Evolutionary conservation across 1,140 invertebrate genomes (phyloP), one percentile per base, ranked within the genome.

Genomic region (Drosophila bocqueti): DNA sequence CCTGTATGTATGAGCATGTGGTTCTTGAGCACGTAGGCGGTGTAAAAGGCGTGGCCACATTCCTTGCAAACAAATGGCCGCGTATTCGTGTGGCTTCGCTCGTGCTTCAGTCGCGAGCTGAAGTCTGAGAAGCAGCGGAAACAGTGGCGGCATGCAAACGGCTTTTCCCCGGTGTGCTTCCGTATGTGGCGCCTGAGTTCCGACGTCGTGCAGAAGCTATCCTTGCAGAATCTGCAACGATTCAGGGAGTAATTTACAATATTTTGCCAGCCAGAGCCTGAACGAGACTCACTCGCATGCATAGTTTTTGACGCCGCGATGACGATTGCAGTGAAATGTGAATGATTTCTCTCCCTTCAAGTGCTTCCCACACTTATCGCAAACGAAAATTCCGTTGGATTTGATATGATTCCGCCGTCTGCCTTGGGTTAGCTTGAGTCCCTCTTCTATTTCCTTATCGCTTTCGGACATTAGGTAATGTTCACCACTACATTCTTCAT

Each of bases 31-130:
- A 91, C 67, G 49, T 83, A 82, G 4, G 76, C 92, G 79, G 94
- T 94, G 11, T 94, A 94, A 61, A 95, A 95, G 5, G 94, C 93
- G 77, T 94, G 94, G 4, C 94, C 94, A 72, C 94, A 95, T 69
- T 94, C 93, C 9, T 79, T 85, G 79, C 94, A 95, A 52, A 94
- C 94, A 77, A 94, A 95, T 0, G 94, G 94, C 16, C 94, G 79
- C 67, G 94, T 94, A 59, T 95, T 94, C 5, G 94, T 94, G 76
- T 95, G 94, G 42, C 93, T 94, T 31, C 94, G 38, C 36, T 90
- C 86, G 43, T 90, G 86, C 57, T 83, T 90, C 3, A 85, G 29
- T n/a, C 86, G 34, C 62, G 66, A 24, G 15, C 62, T 85, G 8
- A 75, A 86, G 9, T 83, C 83, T 34, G 74, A 83, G 57, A 81